Evolutionary conservation across 2,113 vertebrate genomes (phyloP).

Genomic region (Pitta sordida): DNA sequence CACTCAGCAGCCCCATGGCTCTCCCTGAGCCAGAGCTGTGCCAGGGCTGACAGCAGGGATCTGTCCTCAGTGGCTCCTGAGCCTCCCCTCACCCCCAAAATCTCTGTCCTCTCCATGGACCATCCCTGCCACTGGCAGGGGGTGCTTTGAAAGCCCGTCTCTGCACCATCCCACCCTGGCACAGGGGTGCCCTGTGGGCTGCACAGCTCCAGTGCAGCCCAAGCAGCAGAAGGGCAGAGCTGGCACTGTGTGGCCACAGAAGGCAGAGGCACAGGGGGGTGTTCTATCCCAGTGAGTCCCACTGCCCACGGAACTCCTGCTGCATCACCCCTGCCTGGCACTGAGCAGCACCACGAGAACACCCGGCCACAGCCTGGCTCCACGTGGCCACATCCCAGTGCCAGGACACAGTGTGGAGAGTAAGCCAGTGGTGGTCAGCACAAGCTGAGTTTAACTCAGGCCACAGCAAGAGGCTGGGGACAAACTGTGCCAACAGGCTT

Average conservation of each 20-base stretch:
- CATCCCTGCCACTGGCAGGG: neutral
- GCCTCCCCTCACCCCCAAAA: fast-evolving
- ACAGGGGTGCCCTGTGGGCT: fast-evolving
- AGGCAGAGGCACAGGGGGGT: neutral
- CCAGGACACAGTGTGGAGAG: fast-evolving
- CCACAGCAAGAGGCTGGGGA: neutral
- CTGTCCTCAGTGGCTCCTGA: fast-evolving
- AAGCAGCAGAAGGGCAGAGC: neutral
- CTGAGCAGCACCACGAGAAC: too few species aligned
- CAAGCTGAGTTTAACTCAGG: neutral
- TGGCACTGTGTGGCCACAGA: fast-evolving
- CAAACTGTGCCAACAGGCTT: neutral
- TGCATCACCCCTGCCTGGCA: neutral
- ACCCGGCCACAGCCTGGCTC: neutral
- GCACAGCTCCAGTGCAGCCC: neutral
- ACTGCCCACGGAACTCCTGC: fast-evolving
- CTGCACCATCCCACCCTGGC: too few species aligned
- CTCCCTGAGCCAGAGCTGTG: neutral
- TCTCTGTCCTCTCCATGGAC: neutral
- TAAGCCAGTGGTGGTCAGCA: fast-evolving
- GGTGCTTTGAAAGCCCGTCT: neutral
- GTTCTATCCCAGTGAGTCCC: neutral
- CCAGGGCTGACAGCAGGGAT: neutral
- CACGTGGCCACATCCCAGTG: fast-evolving
- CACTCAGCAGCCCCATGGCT: fast-evolving